phyloP scores from a whole-genome alignment of 2,888 invertebrate genomes.

The Ligdia adustata region DNA sequence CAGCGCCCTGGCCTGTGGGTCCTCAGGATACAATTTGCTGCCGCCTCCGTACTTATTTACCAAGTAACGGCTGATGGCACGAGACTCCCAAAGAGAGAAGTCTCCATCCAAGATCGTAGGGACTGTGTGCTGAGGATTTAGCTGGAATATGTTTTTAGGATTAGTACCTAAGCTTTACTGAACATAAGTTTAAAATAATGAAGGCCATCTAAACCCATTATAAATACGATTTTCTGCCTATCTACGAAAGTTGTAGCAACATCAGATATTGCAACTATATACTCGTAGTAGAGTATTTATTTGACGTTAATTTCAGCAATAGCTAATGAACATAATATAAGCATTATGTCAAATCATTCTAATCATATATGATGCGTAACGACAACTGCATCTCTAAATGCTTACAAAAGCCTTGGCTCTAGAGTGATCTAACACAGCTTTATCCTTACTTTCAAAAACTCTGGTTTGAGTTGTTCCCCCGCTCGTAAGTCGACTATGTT shows the following conservation, averaged over 20 bases:
- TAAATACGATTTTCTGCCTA: too few relatives aligned
- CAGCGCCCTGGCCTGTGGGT: slow-evolving; percentile 87
- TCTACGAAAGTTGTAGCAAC: too few relatives aligned
- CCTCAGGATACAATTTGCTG: slow-evolving; percentile 88
- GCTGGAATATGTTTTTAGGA: too few relatives aligned
- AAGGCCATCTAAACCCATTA: too few relatives aligned
- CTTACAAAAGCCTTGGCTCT: too few relatives aligned
- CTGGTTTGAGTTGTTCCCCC: slow-evolving; percentile 85
- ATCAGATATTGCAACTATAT: too few relatives aligned
- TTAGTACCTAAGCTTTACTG: too few relatives aligned
- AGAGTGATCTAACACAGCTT: too few relatives aligned
- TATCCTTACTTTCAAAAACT: slow-evolving; percentile 83
- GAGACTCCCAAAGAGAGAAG: slow-evolving; percentile 92
- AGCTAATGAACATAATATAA: not conserved
- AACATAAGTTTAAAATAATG: too few relatives aligned
- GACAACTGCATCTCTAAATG: too few relatives aligned
- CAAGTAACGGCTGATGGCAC: slow-evolving; percentile 90
- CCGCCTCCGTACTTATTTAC: slow-evolving; percentile 90
- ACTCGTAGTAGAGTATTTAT: too few relatives aligned
- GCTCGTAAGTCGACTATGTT: slow-evolving; percentile 78
- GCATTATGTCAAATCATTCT: not conserved
- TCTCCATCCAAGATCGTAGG: slow-evolving; percentile 92
- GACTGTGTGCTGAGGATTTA: slow-evolving; percentile 92
- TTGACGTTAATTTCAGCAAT: not conserved
- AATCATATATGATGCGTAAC: not conserved